Percentiles rank a stretch among this genome's conserved stretches.
Evolutionary conservation across 1,140 invertebrate species (phyloP).

Genomic region (Phenacoccus solenopsis): DNA sequence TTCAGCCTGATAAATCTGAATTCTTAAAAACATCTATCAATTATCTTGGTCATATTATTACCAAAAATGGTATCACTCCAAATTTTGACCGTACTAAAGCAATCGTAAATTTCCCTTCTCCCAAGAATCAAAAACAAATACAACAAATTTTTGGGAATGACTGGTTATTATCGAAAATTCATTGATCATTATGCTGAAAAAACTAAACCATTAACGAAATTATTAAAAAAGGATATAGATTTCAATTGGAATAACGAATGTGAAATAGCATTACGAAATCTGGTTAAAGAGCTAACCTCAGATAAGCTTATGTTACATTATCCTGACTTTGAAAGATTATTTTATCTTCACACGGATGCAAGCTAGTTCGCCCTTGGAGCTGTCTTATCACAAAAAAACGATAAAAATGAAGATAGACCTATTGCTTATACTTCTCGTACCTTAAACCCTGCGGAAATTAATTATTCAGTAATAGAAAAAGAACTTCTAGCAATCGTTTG

Average conservation of each 20-base stretch:
- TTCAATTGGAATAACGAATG: conserved; percentile 10
- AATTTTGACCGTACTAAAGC: conserved; percentile 33
- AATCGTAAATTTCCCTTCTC: conserved; percentile 30
- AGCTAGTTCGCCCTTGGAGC: conserved; percentile 21
- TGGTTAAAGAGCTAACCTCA: conserved; percentile 3
- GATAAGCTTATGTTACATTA: conserved; percentile 29
- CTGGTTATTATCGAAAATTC: conserved; percentile 35
- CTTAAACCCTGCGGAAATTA: conserved; percentile 27
- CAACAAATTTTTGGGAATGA: conserved; percentile 36
- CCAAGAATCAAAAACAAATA: conserved; percentile 30
- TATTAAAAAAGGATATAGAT: conserved; percentile 30
- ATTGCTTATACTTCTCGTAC: conserved; percentile 29
- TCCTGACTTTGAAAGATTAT: conserved; percentile 31
- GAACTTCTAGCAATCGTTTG: conserved; percentile 41
- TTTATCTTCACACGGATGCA: conserved; percentile 30
- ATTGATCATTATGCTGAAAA: conserved; percentile 31
- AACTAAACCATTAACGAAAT: conserved; percentile 30
- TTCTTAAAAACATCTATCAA: no score
- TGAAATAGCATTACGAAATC: conserved; percentile 8
- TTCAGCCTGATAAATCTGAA: no score
- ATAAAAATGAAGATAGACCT: neutral
- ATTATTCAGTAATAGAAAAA: conserved; percentile 31
- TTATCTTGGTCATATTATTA: no score
- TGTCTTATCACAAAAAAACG: conserved; percentile 21
- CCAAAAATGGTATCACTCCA: conserved; percentile 29